phyloP scores from a whole-genome alignment of 2,113 vertebrate genomes.

The Ranitomeya variabilis region DNA sequence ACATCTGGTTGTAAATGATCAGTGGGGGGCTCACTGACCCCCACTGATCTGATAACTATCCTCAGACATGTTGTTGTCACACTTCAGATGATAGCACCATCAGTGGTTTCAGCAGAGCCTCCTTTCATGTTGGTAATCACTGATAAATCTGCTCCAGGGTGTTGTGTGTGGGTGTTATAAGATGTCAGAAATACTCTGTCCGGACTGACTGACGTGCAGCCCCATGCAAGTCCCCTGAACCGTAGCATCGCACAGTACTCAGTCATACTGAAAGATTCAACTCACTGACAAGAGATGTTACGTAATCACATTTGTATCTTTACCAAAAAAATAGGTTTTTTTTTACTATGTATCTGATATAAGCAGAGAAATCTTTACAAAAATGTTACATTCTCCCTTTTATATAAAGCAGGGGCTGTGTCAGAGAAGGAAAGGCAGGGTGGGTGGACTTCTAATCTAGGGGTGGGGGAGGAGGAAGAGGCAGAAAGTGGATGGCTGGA shows the following conservation, averaged over 20 bases:
- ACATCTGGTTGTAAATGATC: too few species aligned
- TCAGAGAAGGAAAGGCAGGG: background rate
- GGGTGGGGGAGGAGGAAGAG: conserved; percentile 48
- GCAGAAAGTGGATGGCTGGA: conserved; percentile 10
- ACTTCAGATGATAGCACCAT: too few species aligned
- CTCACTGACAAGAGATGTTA: background rate
- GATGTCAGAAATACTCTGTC: too few species aligned
- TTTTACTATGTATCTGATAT: background rate
- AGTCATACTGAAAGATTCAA: background rate
- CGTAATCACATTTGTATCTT: background rate
- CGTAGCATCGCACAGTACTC: background rate
- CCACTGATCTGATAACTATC: too few species aligned
- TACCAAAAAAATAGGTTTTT: background rate
- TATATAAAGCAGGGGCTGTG: background rate
- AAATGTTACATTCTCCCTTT: background rate
- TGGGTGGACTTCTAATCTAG: background rate
- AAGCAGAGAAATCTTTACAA: background rate
- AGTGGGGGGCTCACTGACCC: too few species aligned
- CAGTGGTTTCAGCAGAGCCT: too few species aligned
- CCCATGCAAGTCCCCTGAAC: background rate
- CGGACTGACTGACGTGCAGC: too few species aligned
- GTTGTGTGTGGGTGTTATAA: too few species aligned
- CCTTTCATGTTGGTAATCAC: too few species aligned
- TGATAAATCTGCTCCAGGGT: too few species aligned
- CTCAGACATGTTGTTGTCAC: too few species aligned